phyloP scores from a whole-genome alignment of 2,113 vertebrate genomes.

The Argyrosomus japonicus region DNA sequence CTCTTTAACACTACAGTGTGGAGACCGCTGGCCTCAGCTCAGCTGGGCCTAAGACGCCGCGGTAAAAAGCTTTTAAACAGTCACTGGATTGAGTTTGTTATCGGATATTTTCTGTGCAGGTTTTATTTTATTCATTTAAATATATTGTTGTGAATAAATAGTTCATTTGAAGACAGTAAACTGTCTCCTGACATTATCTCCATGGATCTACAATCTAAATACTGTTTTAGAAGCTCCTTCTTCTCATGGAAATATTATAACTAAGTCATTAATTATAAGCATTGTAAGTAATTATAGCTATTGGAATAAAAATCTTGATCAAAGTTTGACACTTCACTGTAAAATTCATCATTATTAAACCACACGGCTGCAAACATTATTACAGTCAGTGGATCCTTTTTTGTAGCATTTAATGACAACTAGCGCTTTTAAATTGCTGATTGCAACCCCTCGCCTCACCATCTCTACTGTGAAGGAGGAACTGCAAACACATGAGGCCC shows the following conservation, averaged over 20 bases:
- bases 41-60: conserved; percentile 24
- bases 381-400: background rate
- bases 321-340: background rate
- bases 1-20: conserved; percentile 49
- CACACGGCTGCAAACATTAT: background rate
- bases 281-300: too few relatives aligned
- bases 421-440: too few relatives aligned
- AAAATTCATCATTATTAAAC: background rate
- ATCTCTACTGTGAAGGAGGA: too few relatives aligned
- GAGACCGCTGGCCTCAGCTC: conserved; percentile 60
- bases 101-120: background rate
- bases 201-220: background rate
- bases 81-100: background rate
- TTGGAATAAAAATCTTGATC: background rate
- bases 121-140: background rate
- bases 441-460: too few relatives aligned
- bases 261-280: too few relatives aligned
- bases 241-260: background rate
- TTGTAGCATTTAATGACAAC: too few relatives aligned
- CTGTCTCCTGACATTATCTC: background rate
- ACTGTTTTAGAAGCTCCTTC: background rate
- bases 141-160: background rate
- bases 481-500: too few relatives aligned
- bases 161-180: background rate
- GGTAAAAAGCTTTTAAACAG: conserved; percentile 18